Evolutionary conservation across 2,113 vertebrate genomes (phyloP), one percentile per base, ranked within the genome.

Genomic region (Rhizomys pruinosus): DNA sequence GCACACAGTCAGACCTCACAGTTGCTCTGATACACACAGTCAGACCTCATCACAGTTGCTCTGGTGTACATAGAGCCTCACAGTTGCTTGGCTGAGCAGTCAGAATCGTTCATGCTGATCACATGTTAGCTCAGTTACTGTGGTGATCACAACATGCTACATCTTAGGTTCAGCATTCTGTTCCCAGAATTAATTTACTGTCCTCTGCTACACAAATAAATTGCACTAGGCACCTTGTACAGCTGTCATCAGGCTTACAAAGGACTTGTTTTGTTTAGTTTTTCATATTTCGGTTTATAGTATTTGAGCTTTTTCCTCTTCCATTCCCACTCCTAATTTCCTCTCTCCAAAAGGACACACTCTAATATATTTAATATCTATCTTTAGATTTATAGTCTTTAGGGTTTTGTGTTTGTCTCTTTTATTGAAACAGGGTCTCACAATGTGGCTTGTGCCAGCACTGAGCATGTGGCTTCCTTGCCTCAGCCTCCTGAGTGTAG

Each of bases 141-240:
- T 1, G 59, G 74, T 44, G n/a, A 52, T n/a, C n/a, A 13, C 4
- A 15, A 7, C 3, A 11, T 16, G 25, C 7, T 10, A 3, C 22
- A 32, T 20, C 39, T 69, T 39, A n/a, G 2, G 64, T 61, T 37
- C 19, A 17, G 3, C 3, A n/a, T 39, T 63, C 72, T n/a, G 20
- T 55, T 86, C 37, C n/a, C 32, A n/a, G 27, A 9, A 7, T 90
- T 42, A 13, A 16, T 15, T 57, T 57, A 63, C 39, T 81, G 15
- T 15, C 27, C 37, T 73, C 59, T 12, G 7, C 16, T 44, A n/a
- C 42, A 42, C 8, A 5, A 44, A 12, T 19, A 23, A 66, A 25
- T 22, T 42, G 5, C 3, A 19, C 15, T 27, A 0, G 39, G 29
- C 23, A 15, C 37, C 20, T 34, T 20, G n/a, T 20, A 5, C 11